Conservation (phyloP, 1,140 invertebrate genomes). For the Drosophila littoralis region DNA sequence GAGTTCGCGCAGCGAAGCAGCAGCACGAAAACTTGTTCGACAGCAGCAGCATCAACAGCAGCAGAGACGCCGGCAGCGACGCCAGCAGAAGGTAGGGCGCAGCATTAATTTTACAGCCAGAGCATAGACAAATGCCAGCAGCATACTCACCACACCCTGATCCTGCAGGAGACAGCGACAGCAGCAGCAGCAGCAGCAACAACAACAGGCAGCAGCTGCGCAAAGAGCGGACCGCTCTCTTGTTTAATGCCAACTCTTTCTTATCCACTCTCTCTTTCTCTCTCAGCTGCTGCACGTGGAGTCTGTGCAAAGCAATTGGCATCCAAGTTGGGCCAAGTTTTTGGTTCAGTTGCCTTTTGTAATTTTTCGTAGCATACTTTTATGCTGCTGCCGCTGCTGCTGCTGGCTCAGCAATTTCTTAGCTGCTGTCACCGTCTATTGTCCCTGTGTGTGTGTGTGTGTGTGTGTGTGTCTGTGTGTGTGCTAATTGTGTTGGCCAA, state of each 20-base stretch:
- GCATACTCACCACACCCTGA: constrained; percentile 83
- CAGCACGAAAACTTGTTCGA: constrained; percentile 6
- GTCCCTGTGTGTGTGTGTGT: constrained; percentile 1
- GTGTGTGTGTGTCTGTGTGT: constrained; percentile 6
- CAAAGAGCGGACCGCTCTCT: constrained; percentile 45
- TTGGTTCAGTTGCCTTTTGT: constrained; percentile 66
- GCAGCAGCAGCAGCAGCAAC: constrained; percentile 17
- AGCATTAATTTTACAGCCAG: constrained; percentile 64
- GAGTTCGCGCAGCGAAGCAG: constrained; percentile 59
- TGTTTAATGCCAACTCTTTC: neutral
- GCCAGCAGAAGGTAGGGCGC: constrained; percentile 72
- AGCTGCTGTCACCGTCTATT: constrained; percentile 24
- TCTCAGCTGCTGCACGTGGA: constrained; percentile 63
- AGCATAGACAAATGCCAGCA: constrained; percentile 48
- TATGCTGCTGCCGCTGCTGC: constrained; percentile 46
- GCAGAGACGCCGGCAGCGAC: constrained; percentile 47
- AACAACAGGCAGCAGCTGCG: constrained; percentile 65
- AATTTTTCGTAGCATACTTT: constrained; percentile 73
- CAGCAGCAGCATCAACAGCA: constrained; percentile 24
- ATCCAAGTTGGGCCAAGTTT: constrained; percentile 59
- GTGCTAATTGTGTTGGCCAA: constrained; percentile 53
- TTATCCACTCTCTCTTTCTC: neutral
- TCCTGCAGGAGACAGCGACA: constrained; percentile 63
- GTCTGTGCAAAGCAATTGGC: constrained; percentile 72
- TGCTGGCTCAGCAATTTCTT: constrained; percentile 47